Conservation (phyloP, 2,888 invertebrate genomes). For the Drosophila merina region DNA sequence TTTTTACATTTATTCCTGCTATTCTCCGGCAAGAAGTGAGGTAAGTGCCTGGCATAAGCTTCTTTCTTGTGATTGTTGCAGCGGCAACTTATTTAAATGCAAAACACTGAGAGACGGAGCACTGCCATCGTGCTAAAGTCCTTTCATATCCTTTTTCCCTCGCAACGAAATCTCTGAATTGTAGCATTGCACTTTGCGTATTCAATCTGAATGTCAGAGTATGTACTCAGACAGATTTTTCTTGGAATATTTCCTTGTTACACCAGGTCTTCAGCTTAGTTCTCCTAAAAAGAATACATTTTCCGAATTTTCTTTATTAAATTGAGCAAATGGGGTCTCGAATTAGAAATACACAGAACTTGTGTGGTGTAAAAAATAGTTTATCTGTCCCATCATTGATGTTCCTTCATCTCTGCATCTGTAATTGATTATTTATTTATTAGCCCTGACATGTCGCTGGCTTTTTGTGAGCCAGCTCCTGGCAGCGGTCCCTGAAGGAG, state of each 20-base stretch:
- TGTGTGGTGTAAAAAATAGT: not conserved
- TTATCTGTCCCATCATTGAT: not conserved
- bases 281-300: not conserved
- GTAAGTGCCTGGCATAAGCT: slow-evolving; percentile 42
- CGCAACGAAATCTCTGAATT: slow-evolving; percentile 39
- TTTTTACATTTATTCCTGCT: slow-evolving; percentile 9
- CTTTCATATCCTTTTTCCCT: slow-evolving; percentile 15
- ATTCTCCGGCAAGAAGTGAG: slow-evolving; percentile 10
- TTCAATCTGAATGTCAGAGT: slow-evolving; percentile 46
- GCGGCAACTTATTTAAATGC: slow-evolving; percentile 52
- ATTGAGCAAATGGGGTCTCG: not conserved
- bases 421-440: slow-evolving; percentile 54
- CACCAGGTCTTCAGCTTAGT: slow-evolving; percentile 1
- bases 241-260: slow-evolving; percentile 6
- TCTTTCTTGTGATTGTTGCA: slow-evolving; percentile 13
- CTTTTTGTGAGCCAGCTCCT: slow-evolving; percentile 40
- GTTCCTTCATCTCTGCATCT: slow-evolving; percentile 23
- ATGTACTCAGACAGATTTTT: slow-evolving; percentile 29
- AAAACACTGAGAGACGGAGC: slow-evolving; percentile 42
- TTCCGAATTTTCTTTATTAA: not conserved
- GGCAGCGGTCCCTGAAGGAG: slow-evolving; percentile 11
- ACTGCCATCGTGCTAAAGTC: slow-evolving; percentile 17
- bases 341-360: not conserved
- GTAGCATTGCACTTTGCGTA: slow-evolving; percentile 17
- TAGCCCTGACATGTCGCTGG: slow-evolving; percentile 41